Percentiles rank a stretch among this genome's conserved stretches.
Conservation (phyloP, 2,113 vertebrate genomes). For the Perca flavescens region DNA sequence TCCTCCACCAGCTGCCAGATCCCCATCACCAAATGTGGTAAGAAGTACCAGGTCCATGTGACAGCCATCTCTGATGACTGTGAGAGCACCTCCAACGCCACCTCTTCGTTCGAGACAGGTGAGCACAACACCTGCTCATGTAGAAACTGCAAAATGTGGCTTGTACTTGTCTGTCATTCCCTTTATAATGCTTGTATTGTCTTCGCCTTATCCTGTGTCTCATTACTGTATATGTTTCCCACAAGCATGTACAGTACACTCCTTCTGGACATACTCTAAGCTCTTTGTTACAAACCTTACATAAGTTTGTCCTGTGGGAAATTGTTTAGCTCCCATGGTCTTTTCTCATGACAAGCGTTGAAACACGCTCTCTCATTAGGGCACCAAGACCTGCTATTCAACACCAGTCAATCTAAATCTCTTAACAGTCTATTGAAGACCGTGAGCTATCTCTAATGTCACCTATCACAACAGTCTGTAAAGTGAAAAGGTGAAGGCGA, state of each 20-base stretch:
- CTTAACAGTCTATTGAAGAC: conserved; percentile 44
- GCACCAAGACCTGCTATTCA: conserved; percentile 32
- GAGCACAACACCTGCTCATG: conserved; percentile 2
- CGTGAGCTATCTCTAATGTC: conserved; percentile 56
- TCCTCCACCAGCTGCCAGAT: conserved; percentile 73
- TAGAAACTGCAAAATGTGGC: not conserved
- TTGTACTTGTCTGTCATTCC: not conserved
- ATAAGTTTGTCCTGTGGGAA: conserved; percentile 41
- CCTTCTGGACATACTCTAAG: conserved; percentile 8
- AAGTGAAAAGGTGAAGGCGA: conserved; percentile 33
- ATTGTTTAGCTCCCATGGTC: conserved; percentile 17
- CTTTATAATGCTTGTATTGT: conserved; percentile 5
- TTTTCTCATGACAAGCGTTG: conserved; percentile 27
- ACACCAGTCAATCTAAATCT: conserved; percentile 44
- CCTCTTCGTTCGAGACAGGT: conserved; percentile 79
- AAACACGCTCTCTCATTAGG: conserved; percentile 42
- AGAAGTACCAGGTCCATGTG: conserved; percentile 72
- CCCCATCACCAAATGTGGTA: conserved; percentile 70
- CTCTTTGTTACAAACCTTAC: conserved; percentile 15
- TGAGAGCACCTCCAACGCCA: conserved; percentile 56
- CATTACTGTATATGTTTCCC: conserved; percentile 19
- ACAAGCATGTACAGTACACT: not conserved
- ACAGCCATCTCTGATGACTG: conserved; percentile 71
- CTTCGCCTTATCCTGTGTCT: not conserved
- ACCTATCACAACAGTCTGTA: conserved; percentile 26